Evolutionary conservation across 2,113 vertebrate species (phyloP).

Genomic region (Capreolus pygargus): DNA sequence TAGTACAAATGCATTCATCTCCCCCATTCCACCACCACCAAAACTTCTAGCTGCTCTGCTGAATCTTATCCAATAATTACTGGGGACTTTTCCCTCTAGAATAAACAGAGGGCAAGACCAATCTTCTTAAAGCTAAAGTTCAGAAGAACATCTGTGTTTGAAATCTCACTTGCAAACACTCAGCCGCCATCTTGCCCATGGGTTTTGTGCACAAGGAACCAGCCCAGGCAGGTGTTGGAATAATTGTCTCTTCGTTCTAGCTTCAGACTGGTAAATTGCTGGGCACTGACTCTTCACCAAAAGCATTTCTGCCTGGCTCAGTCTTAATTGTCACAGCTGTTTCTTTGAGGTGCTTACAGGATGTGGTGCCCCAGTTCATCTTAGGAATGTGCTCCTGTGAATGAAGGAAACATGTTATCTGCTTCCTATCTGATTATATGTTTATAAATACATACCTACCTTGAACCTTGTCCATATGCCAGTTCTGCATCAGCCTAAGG

Average conservation of each 20-base stretch:
- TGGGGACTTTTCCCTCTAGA: background rate
- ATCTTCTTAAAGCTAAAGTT: background rate
- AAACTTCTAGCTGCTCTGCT: background rate
- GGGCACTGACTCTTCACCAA: background rate
- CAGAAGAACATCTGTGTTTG: background rate
- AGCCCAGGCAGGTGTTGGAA: background rate
- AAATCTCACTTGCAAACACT: background rate
- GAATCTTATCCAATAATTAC: background rate
- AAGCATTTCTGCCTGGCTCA: constrained; percentile 1
- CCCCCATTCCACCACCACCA: background rate
- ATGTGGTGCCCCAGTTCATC: constrained; percentile 24
- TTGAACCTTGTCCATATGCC: constrained; percentile 46
- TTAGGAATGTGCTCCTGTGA: constrained; percentile 62
- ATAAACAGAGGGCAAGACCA: background rate
- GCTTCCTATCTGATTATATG: constrained; percentile 59
- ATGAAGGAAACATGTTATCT: constrained; percentile 67
- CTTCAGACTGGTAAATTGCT: background rate
- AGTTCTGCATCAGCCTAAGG: constrained; percentile 40
- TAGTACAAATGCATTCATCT: background rate
- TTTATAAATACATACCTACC: constrained; percentile 66
- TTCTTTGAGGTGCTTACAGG: constrained; percentile 1
- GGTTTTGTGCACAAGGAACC: background rate
- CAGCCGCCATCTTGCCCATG: background rate
- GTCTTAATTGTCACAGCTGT: constrained; percentile 14
- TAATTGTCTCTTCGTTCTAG: background rate